phyloP scores from a whole-genome alignment of 2,797 vertebrate genomes.

The Eleutherodactylus coqui region DNA sequence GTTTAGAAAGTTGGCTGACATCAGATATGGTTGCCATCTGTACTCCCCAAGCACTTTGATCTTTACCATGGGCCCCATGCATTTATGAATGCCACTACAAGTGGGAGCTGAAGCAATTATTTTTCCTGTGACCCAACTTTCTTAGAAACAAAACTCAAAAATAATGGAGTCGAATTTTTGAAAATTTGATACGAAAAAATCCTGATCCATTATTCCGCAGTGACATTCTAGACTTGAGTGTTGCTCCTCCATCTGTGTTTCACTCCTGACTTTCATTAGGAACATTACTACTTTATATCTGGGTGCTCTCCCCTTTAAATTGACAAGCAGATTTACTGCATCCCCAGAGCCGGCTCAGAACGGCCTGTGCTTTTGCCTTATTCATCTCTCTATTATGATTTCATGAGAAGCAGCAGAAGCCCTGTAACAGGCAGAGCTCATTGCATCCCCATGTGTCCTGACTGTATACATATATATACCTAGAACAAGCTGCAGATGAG shows the following conservation, averaged over 20 bases:
- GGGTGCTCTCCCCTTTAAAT: too few relatives aligned
- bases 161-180: too few relatives aligned
- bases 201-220: too few relatives aligned
- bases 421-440: not conserved
- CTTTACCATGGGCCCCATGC: too few relatives aligned
- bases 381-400: slow-evolving; percentile 33
- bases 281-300: not conserved
- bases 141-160: too few relatives aligned
- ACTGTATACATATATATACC: not conserved
- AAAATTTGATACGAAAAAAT: too few relatives aligned
- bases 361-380: slow-evolving; percentile 8
- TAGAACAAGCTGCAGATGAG: not conserved
- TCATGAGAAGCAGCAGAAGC: not conserved
- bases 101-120: too few relatives aligned
- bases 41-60: too few relatives aligned
- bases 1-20: not conserved
- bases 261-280: not conserved
- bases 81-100: too few relatives aligned
- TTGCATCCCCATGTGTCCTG: not conserved
- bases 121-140: too few relatives aligned
- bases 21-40: not conserved
- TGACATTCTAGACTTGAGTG: not conserved
- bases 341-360: not conserved
- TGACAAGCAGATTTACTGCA: not conserved
- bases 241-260: not conserved